Evolutionary conservation across 2,113 vertebrate genomes (phyloP).

Genomic region (Numenius arquata): DNA sequence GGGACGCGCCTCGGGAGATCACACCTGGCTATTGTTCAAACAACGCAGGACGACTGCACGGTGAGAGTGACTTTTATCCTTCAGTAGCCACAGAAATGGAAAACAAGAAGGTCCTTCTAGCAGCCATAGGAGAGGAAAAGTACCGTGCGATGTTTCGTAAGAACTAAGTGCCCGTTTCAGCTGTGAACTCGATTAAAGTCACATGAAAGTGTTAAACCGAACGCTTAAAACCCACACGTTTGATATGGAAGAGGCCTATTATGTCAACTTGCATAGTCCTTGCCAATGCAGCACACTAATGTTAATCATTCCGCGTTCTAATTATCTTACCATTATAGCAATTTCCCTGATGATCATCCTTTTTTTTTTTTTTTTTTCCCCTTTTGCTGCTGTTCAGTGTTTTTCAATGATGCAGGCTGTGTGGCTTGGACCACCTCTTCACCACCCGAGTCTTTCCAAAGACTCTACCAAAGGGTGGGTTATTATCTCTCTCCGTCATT

Average conservation of each 20-base stretch:
- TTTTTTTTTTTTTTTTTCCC: not conserved
- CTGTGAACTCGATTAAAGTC: not conserved
- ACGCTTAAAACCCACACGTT: not conserved
- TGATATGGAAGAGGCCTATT: constrained; percentile 32
- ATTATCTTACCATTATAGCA: constrained; percentile 63
- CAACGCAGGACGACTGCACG: accelerated
- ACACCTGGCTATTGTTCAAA: not conserved
- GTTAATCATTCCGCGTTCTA: constrained; percentile 44
- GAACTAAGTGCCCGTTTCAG: not conserved
- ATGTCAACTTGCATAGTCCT: constrained; percentile 25
- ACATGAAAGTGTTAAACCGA: constrained; percentile 3
- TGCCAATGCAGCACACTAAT: constrained; percentile 46
- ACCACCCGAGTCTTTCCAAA: not conserved
- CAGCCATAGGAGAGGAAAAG: not conserved
- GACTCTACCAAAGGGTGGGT: not conserved
- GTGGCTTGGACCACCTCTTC: constrained; percentile 15
- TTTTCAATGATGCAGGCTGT: constrained; percentile 35
- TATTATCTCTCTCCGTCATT: constrained; percentile 24
- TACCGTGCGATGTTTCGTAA: accelerated
- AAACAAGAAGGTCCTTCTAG: not conserved
- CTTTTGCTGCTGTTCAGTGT: constrained; percentile 28
- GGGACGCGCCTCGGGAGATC: not conserved
- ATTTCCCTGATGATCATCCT: constrained; percentile 39
- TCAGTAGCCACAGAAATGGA: not conserved
- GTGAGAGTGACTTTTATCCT: not conserved